Evolutionary conservation across 1,140 invertebrate genomes (phyloP), one percentile per base, ranked within the genome.

Genomic region (Thrips palmi): DNA sequence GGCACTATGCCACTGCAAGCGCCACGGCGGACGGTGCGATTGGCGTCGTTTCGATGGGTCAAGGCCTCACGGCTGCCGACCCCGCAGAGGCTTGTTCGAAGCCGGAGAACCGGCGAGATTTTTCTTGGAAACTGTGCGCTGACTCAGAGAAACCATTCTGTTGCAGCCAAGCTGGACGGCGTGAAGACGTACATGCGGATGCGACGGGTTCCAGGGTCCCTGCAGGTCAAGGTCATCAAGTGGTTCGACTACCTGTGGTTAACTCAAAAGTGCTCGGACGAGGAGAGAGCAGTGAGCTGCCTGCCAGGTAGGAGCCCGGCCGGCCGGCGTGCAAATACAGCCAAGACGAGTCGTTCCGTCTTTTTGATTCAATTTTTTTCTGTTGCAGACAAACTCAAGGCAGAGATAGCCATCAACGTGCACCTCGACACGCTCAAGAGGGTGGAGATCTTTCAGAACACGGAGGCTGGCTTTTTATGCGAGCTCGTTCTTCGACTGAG

Each of bases 231-330:
- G 60, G 93, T 97, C 33, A 97, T 97, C 59, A 91, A 92, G 58
- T 97, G 92, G 92, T 97, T 97, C 59, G 92, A 97, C 65, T 97
- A 97, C 58, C 70, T 97, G 43, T 97, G 93, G 92, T 72, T 96
- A 43, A 94, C 88, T 41, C 91, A 97, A 65, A 97, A 96, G 60
- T 94, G 88, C 54, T 92, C 88, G 1, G 91, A 97, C 57, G 92
- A 97, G 57, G 91, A 97, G 57, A 83, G 80, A 58, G 84, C 86
- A 33, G 85, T 93, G 42, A 85, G 82, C 50, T 92, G 87, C 66
- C 71, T 93, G 51, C 87, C 87, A 50, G 71, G 71, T 75, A 47
- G 57, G 52, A 10, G 10, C 25, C 25, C 25, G 10, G 25, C 25
- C 10, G n/a, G 25, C 25, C 25, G n/a, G 10, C 25, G 10, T 27